These are phyloP conservation scores for Protomyctophum bolini DNA, from an alignment of 2,113 vertebrate species.

Conservation along the genomic window DNA sequence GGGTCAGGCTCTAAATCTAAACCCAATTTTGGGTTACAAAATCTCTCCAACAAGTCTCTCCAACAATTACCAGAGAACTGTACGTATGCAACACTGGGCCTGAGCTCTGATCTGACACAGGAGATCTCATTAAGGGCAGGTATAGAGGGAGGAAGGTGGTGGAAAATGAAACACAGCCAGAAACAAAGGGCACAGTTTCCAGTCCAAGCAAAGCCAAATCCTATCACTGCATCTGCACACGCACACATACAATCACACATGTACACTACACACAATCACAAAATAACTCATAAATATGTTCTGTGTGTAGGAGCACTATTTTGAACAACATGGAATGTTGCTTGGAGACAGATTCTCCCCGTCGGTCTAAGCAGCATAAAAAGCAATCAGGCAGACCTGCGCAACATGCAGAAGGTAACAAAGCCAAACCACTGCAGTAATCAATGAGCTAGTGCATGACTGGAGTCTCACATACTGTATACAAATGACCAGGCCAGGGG, in stretches of 20 bases:
- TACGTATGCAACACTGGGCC: neutral
- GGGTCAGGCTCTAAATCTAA: no score
- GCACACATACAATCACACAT: slow-evolving; percentile 20
- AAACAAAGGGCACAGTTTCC: slow-evolving; percentile 55
- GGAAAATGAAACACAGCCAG: slow-evolving; percentile 49
- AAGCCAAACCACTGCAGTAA: slow-evolving; percentile 63
- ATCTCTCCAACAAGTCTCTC: slow-evolving; percentile 2
- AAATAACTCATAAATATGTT: neutral
- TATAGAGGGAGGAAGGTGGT: slow-evolving; percentile 33
- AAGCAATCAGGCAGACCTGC: slow-evolving; percentile 45
- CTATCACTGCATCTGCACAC: slow-evolving; percentile 38
- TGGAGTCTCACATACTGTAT: slow-evolving; percentile 33
- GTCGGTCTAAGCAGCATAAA: slow-evolving; percentile 17
- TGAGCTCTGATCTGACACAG: slow-evolving; percentile 8
- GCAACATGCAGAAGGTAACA: slow-evolving; percentile 35
- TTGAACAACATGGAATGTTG: slow-evolving; percentile 65
- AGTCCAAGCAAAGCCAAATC: slow-evolving; percentile 31
- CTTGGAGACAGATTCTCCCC: slow-evolving; percentile 52
- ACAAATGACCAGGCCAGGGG: slow-evolving; percentile 39
- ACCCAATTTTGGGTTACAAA: no score
- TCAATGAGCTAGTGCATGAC: slow-evolving; percentile 41
- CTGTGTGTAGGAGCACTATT: slow-evolving; percentile 33
- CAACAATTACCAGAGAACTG: slow-evolving; percentile 2
- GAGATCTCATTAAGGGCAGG: slow-evolving; percentile 44
- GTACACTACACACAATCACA: slow-evolving; percentile 1